Evolutionary conservation across 1,140 invertebrate genomes (phyloP), one percentile per base, ranked within the genome.

Genomic region (Atta colombica): DNA sequence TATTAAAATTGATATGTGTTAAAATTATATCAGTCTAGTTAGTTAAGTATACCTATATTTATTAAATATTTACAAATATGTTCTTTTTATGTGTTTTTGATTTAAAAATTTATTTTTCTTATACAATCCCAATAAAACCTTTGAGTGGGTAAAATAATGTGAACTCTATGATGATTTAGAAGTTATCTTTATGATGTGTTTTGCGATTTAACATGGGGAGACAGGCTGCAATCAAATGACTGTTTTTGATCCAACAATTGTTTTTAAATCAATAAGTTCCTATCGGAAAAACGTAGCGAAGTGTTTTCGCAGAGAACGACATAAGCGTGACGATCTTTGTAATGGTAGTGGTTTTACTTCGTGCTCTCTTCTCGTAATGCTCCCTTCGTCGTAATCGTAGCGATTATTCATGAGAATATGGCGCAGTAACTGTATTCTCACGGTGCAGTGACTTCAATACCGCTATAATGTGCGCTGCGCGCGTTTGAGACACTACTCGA

Each of bases 381-480:
- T 21, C 51, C 65, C 77, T 69, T 60, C 74, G 53, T 28, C 14
- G 77, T 85, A 88, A 91, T 91, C 53, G 69, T 53, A 31, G 71
- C 63, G 71, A 90, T 90, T 90, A 91, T 91, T 92, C 88, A 91
- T 87, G 85, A 74, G 91, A 92, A 90, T 91, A 89, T 85, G 82
- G 58, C 82, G 74, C 65, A 49, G 61, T 92, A 92, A 92, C 91
- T 91, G 91, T 92, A 92, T 89, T 91, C 87, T 88, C 89, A 91
- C 85, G 88, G 88, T 92, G 87, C 85, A 86, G 88, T 91, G 90
- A 88, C 88, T 91, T 91, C 71, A 86, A 87, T 90, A 91, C 91
- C 91, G 91, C 90, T 92, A 92, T 88, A 88, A 86, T 66, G 58
- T 63, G 82, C 69, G 74, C 63, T 75, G 72, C 18, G 58, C 58